Base-by-base conservation (phyloP, 2,888 invertebrate genomes). In the Ptychoptera contaminata region DNA sequence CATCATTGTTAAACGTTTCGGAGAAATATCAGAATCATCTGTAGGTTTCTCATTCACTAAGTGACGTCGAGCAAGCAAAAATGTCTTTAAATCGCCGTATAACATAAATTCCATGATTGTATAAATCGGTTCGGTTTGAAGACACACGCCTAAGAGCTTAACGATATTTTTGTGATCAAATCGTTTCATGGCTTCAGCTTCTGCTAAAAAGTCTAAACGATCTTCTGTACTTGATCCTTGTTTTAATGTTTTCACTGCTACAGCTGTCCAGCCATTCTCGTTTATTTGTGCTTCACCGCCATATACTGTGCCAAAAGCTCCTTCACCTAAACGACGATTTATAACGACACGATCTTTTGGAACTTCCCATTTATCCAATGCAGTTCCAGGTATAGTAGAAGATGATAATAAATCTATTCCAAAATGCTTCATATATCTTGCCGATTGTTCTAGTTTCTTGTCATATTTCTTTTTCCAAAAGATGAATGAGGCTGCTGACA, bases 81-180 rank as follows among this genome's bases (percentile, higher is more conserved):
- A 93, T 8, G 83, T 88, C 67, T 91, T 92, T 51, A 93, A 67
- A 61, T 93, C 92, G 16, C 91, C 93, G 59, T 91, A 88, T 34
- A 92, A 67, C 85, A 91, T 86, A 58, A 88, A 90, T 63, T 93
- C 92, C 91, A 93, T 92, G 11, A 93, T 78, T 1, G 86, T 86
- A 58, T 86, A 84, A 38, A 91, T 82, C 0, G 92, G 91, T 56
- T 90, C 88, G 38, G 76, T 78, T 56, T 83, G 79, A 1, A 90
- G 84, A 54, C 88, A 86, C 10, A 93, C 90, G 1, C 84, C 92
- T 15, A 91, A 65, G 30, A 93, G 67, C 52, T 79, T 76, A 11
- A 93, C 81, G 44, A 93, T 82, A 61, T 93, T 92, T 56, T 80
- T 79, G 61, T 93, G 91, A 45, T 87, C 82, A 62, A 93, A 90